These are phyloP conservation scores for Daubentonia madagascariensis DNA, from an alignment of 2,113 vertebrate genomes.

Conservation along the genomic window DNA sequence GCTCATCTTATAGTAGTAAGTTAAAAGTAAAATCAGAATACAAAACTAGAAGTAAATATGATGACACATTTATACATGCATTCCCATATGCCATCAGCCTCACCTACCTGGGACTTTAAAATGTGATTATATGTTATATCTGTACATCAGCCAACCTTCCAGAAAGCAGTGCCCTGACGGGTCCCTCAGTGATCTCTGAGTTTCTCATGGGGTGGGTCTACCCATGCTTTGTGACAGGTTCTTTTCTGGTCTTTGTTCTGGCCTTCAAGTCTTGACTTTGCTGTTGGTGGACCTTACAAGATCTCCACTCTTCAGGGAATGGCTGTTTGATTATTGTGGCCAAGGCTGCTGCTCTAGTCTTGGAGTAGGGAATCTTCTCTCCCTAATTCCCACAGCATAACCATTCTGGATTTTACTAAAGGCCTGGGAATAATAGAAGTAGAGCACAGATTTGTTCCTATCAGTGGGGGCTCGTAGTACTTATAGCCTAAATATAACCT, in stretches of 20 bases:
- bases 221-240: not conserved
- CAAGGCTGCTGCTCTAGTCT: not conserved
- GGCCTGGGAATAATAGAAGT: not conserved
- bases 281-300: not conserved
- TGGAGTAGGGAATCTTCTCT: not conserved
- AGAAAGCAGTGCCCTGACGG: not conserved
- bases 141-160: not conserved
- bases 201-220: not conserved
- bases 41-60: not conserved
- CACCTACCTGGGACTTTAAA: not conserved
- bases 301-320: not conserved
- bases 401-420: not conserved
- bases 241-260: not conserved
- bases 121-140: not conserved
- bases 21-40: not conserved
- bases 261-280: not conserved
- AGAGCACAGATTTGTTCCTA: not conserved
- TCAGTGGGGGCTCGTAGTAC: not conserved
- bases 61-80: not conserved
- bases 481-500: not conserved
- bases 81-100: not conserved
- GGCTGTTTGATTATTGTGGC: not conserved
- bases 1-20: not conserved
- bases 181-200: not conserved
- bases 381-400: not conserved